A percentile compares a stretch with the other conserved stretches of the same genome.
Evolutionary conservation across 1,140 invertebrate species (phyloP).

Genomic region (Tetramorium simillimum): DNA sequence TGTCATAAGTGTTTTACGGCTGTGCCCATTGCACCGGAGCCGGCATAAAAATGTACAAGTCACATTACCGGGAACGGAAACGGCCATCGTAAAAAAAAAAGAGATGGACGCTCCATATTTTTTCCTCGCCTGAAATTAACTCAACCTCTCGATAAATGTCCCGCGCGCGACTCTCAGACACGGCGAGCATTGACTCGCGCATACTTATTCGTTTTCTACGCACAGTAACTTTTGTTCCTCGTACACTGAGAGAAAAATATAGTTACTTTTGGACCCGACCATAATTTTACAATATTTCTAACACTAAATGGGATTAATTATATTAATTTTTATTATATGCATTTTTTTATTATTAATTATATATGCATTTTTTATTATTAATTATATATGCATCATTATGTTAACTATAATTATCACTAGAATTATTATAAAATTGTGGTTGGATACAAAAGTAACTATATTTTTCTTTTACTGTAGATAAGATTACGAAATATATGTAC

Average conservation of each 20-base stretch:
- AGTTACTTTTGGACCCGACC: too few relatives aligned
- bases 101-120: conserved; percentile 59
- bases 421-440: too few relatives aligned
- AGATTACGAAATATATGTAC: not conserved
- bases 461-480: not conserved
- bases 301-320: too few relatives aligned
- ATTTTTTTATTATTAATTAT: too few relatives aligned
- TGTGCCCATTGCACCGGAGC: conserved; percentile 65
- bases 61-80: conserved; percentile 68
- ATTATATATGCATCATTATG: too few relatives aligned
- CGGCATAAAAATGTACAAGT: conserved; percentile 70
- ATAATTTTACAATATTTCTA: too few relatives aligned
- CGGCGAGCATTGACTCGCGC: not conserved
- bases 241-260: too few relatives aligned
- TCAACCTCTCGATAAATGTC: conserved; percentile 24
- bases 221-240: not conserved
- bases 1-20: conserved; percentile 77
- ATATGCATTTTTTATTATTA: too few relatives aligned
- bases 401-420: too few relatives aligned
- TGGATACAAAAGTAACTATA: too few relatives aligned
- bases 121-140: conserved; percentile 43
- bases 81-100: conserved; percentile 66
- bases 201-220: not conserved
- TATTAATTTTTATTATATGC: too few relatives aligned
- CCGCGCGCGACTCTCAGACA: not conserved